Evolutionary conservation across 1,140 invertebrate species (phyloP).

Genomic region (Sipha flava): DNA sequence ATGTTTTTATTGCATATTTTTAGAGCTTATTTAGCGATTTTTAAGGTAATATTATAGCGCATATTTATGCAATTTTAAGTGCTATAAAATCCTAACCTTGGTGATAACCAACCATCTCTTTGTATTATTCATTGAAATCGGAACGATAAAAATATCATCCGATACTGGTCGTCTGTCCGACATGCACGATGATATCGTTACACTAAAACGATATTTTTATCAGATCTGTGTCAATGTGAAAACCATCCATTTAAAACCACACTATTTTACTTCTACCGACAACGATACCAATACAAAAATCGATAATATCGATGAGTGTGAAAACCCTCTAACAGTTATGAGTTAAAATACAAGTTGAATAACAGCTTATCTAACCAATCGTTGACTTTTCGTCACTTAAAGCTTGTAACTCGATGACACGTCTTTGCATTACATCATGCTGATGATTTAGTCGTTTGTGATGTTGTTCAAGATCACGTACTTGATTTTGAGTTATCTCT

Average conservation of each 20-base stretch:
- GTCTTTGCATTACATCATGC: conserved; percentile 52
- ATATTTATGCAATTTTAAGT: no score
- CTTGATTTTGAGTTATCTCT: conserved; percentile 37
- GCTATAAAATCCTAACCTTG: no score
- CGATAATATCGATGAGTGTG: background rate
- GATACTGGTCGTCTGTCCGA: no score
- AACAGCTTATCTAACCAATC: conserved; percentile 46
- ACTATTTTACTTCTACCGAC: background rate
- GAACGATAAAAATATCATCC: no score
- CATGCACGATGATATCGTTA: no score
- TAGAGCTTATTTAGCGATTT: no score
- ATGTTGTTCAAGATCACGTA: conserved; percentile 36
- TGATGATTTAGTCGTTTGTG: conserved; percentile 35
- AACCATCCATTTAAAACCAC: background rate
- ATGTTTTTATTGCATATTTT: no score
- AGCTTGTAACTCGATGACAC: conserved; percentile 56
- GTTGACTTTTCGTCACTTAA: conserved; percentile 54
- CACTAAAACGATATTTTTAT: no score
- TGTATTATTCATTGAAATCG: no score
- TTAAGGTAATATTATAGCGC: no score
- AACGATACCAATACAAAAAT: no score
- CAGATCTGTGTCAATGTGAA: background rate
- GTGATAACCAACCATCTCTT: no score
- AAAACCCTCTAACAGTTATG: background rate
- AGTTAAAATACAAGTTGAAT: background rate